Percentiles rank a stretch among this genome's conserved stretches.
phyloP scores from a whole-genome alignment of 2,113 vertebrate genomes.

The Entomyzon cyanotis region DNA sequence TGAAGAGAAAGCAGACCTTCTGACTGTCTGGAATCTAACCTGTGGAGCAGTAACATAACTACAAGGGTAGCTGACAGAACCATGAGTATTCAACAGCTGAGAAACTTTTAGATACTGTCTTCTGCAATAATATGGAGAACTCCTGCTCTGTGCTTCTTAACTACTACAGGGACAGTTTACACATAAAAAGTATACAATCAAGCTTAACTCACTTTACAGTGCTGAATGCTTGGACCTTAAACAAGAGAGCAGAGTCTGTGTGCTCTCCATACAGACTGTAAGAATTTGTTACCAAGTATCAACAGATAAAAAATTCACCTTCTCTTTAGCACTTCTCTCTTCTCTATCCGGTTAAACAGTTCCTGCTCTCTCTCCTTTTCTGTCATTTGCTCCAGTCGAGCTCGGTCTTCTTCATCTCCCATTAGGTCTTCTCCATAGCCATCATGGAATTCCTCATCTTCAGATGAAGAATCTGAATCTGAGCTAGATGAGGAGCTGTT shows the following conservation, averaged over 20 bases:
- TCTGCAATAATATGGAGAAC: neutral
- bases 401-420: slow-evolving; percentile 96
- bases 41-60: neutral
- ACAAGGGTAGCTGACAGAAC: neutral
- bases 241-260: neutral
- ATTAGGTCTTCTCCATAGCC: slow-evolving; percentile 97
- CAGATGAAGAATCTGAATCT: slow-evolving; percentile 93
- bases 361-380: slow-evolving; percentile 98
- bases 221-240: neutral
- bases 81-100: accelerated
- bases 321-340: slow-evolving; percentile 96
- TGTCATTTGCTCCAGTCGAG: slow-evolving; percentile 96
- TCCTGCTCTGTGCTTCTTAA: neutral
- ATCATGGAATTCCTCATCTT: slow-evolving; percentile 96
- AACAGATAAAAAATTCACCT: slow-evolving; percentile 76
- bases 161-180: neutral
- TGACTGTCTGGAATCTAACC: neutral
- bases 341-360: slow-evolving; percentile 96
- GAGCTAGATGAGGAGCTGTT: slow-evolving; percentile 97
- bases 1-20: neutral
- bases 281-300: neutral
- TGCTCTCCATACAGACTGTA: neutral
- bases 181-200: neutral
- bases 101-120: neutral
- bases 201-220: neutral